Percentiles rank a stretch among this genome's conserved stretches.
phyloP scores from a whole-genome alignment of 2,888 invertebrate species.

The Latrodectus elegans region DNA sequence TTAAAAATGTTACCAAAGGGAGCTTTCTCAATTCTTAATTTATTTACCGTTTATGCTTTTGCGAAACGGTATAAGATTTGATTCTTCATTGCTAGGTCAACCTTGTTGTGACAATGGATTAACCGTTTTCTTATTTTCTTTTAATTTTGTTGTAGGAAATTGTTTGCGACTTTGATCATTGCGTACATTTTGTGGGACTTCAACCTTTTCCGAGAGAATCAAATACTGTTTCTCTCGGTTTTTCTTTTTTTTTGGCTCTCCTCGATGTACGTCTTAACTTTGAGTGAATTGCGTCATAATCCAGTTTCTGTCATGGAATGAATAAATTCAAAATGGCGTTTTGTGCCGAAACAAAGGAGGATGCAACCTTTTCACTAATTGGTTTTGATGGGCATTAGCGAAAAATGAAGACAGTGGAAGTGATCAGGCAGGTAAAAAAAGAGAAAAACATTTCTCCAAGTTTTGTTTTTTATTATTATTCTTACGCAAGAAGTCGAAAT shows the following conservation, averaged over 20 bases:
- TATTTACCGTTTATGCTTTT: neutral
- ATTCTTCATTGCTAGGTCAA: too few species aligned
- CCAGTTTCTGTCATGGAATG: constrained; percentile 37
- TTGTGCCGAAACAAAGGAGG: constrained; percentile 19
- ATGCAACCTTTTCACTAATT: constrained; percentile 32
- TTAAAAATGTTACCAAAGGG: neutral
- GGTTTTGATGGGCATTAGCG: constrained; percentile 36
- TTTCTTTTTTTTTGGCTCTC: neutral
- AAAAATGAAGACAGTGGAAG: constrained; percentile 14
- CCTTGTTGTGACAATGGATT: neutral
- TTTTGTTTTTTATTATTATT: too few species aligned
- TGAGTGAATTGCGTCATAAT: constrained; percentile 38
- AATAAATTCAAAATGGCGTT: constrained; percentile 21
- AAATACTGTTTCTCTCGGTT: neutral
- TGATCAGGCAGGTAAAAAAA: constrained; percentile 13
- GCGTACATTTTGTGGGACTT: neutral
- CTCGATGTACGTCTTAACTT: constrained; percentile 37
- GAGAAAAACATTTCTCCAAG: neutral
- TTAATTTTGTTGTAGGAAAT: neutral
- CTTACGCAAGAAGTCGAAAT: too few species aligned
- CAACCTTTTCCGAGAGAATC: neutral
- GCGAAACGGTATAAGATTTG: neutral
- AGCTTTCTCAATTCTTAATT: neutral
- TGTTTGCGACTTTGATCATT: constrained; percentile 20
- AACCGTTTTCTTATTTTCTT: constrained; percentile 2